Base-by-base conservation (phyloP, 2,113 vertebrate genomes). In the Chitala chitala region DNA sequence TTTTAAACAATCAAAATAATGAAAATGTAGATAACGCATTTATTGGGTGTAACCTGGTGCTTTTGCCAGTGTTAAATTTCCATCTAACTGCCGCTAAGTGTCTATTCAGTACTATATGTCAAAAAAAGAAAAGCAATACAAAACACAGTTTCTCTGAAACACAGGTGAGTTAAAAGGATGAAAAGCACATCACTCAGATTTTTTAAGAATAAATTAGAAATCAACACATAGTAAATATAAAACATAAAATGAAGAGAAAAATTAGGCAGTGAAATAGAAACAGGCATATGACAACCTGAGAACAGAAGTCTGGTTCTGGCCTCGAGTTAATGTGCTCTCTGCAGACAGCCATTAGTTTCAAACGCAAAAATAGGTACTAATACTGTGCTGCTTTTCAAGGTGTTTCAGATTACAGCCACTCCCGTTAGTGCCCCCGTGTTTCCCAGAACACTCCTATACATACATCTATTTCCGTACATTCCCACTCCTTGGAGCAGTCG, bases 351-450 rank as follows among this genome's bases (percentile, higher is more conserved):
- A 33, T 59, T 59, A 58, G 17, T 58, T 46, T 46, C 44, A 46
- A 46, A 46, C 5, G 12, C 12, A 46, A 46, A 59, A 33, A 59
- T 31, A 12, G 6, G 3, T 36, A 61, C 5, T 26, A 61, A 61
- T 63, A 38, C 17, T 3, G 1, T 63, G 31, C 20, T 6, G 17
- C 44, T 64, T 73, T 50, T 64, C 33, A 31, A 40, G 17, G 55
- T 38, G 75, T 42, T 44, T 72, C 70, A 58, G 53, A 66, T 68
- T 66, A 55, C 59, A 33, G n/a, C n/a, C 54, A 22, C 36, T 17
- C 69, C 56, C 40, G 42, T 53, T 33, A 24, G 59, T 65, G 53
- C 40, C 51, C 29, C 58, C 33, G 51, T 46, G 63, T 75, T 44
- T 55, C 63, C 53, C 38, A 26, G 40, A 58, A 55, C n/a, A 40